These are phyloP conservation scores for Boloria euphrosyne DNA, from an alignment of 2,888 invertebrate genomes.

Conservation along the genomic window DNA sequence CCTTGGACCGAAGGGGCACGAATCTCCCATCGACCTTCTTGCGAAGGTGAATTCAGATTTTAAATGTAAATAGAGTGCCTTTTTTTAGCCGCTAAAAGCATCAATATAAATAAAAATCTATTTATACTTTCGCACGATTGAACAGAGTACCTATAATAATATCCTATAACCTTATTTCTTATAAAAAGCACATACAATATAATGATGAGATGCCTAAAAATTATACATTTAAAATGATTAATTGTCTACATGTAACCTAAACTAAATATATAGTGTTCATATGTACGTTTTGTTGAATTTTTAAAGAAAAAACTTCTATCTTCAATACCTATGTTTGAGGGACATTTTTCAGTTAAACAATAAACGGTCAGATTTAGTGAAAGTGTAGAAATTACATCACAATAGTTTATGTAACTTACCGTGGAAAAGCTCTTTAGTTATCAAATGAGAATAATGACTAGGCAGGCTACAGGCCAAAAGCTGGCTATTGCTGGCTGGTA, in stretches of 20 bases:
- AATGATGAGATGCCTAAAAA: background rate
- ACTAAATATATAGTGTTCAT: too few relatives aligned
- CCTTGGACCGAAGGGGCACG: background rate
- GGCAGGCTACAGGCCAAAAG: background rate
- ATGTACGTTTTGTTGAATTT: too few relatives aligned
- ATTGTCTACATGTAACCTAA: too few relatives aligned
- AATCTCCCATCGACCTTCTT: background rate
- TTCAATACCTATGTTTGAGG: too few relatives aligned
- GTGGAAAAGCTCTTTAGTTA: background rate
- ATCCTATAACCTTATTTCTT: background rate
- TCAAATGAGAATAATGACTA: constrained; percentile 21
- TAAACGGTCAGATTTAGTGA: constrained; percentile 11
- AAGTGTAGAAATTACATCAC: constrained; percentile 24
- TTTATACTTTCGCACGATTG: background rate
- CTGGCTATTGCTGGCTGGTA: background rate
- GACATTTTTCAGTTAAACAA: background rate
- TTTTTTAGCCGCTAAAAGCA: background rate
- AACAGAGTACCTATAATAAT: too few relatives aligned
- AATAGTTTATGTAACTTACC: constrained; percentile 26
- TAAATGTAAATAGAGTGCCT: background rate
- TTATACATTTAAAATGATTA: too few relatives aligned
- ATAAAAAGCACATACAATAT: too few relatives aligned
- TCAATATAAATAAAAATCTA: constrained; percentile 2
- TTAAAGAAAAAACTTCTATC: too few relatives aligned
- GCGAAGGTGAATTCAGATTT: background rate